A percentile compares a stretch with the other conserved stretches of the same genome.
Conservation (phyloP, 2,113 vertebrate genomes). For the Ellobius talpinus region DNA sequence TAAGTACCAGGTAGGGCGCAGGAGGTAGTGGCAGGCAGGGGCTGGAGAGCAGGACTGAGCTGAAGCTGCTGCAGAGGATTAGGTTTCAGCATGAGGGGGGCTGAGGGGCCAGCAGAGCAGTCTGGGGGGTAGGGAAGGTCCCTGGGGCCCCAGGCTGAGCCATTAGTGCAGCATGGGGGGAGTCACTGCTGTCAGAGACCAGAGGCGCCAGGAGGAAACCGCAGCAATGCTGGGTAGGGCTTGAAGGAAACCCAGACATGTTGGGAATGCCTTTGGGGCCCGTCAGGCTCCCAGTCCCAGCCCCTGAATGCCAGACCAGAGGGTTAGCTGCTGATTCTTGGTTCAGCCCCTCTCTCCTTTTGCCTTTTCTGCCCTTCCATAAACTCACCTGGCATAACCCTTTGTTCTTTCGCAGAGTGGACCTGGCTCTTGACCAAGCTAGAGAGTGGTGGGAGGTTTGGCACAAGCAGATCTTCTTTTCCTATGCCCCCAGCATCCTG, state of each 20-base stretch:
- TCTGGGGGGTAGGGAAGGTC: constrained; percentile 47
- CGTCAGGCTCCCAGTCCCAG: background rate
- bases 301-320: background rate
- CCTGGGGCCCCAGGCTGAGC: constrained; percentile 77
- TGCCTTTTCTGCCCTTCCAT: background rate
- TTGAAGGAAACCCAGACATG: background rate
- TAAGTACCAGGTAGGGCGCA: background rate
- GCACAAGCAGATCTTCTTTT: background rate
- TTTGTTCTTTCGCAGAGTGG: background rate
- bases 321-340: background rate
- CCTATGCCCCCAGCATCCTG: background rate
- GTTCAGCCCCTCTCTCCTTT: background rate
- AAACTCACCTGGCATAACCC: background rate
- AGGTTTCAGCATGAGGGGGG: constrained; percentile 79
- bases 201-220: constrained; percentile 77
- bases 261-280: background rate
- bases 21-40: background rate
- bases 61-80: constrained; percentile 71
- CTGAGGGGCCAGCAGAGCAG: constrained; percentile 61
- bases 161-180: constrained; percentile 68
- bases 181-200: background rate
- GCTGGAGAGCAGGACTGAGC: background rate
- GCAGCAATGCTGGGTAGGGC: background rate
- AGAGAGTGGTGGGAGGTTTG: background rate
- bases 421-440: constrained; percentile 56